Evolutionary conservation across 2,113 vertebrate species (phyloP), one percentile per base, ranked within the genome.

Genomic region (Athene noctua): DNA sequence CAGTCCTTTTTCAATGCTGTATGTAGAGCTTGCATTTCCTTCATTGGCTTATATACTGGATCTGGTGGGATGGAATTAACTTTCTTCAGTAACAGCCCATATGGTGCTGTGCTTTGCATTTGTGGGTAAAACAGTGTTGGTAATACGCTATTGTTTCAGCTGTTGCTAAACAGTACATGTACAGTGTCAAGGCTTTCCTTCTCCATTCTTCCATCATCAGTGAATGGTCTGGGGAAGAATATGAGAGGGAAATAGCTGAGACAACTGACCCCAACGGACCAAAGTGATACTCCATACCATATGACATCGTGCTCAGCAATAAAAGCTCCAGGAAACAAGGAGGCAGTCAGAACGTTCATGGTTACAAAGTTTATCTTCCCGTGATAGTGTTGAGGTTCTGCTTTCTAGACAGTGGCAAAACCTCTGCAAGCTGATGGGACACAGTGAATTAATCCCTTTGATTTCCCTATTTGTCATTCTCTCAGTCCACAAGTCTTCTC

Each of bases 121-220:
- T 59, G 26, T 59, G 46, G 5, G 18, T 82, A 46, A 75, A 67
- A 23, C 15, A 44, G 11, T 23, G 12, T 20, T 65, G 44, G 11
- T 65, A 46, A 8, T 23, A 65, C 19, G 52, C 7, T 11, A 32
- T 4, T 58, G 7, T 63, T 57, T 44, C 10, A 3, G 12, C 4
- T 66, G 12, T 14, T 47, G 46, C 8, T 66, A 40, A 71, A 46
- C 19, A 26, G 8, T 22, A 5, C 4, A 44, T 40, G 6, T 12
- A 78, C 4, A 47, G 22, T 2, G 5, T 29, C 38, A 13, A 42
- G 32, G 26, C 3, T 67, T 54, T 73, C 6, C 20, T 10, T 61
- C 9, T 18, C 5, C 4, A 3, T 55, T 51, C 6, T 4, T 8
- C 7, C 1, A 2, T 42, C 12, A 11, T 34, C 26, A 51, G 22